Percentiles rank a stretch among this genome's conserved stretches.
These are phyloP conservation scores for Myocastor coypus DNA, from an alignment of 2,113 vertebrate genomes.

Conservation along the genomic window DNA sequence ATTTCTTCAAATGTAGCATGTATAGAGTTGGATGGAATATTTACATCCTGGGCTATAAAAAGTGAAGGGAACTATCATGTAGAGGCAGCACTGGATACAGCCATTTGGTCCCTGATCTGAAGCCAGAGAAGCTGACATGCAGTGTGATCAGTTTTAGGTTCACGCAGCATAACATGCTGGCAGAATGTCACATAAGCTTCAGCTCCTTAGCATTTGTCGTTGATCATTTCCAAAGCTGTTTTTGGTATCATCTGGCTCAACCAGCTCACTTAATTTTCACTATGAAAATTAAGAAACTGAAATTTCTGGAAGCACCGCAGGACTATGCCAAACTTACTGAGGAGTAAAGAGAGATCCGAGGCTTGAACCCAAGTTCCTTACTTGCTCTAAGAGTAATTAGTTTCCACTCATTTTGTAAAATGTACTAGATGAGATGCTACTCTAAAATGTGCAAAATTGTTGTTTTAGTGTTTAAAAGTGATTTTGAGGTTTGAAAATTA, in stretches of 20 bases:
- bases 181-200: slow-evolving; percentile 9
- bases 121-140: background rate
- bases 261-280: too few relatives aligned
- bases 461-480: slow-evolving; percentile 42
- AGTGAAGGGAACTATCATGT: background rate
- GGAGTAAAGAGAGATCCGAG: background rate
- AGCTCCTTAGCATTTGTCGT: slow-evolving; percentile 23
- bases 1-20: slow-evolving; percentile 8
- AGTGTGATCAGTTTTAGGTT: background rate
- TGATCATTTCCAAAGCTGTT: background rate
- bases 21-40: background rate
- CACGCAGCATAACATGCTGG: background rate
- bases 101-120: background rate
- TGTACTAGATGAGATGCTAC: background rate
- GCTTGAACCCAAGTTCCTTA: background rate
- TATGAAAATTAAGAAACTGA: slow-evolving; percentile 37
- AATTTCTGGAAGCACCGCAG: background rate
- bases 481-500: slow-evolving; percentile 45
- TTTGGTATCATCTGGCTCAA: background rate
- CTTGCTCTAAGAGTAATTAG: background rate
- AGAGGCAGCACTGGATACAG: background rate
- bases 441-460: slow-evolving; percentile 26
- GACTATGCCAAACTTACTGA: background rate
- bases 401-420: slow-evolving; percentile 43
- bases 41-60: background rate